Base-by-base conservation (phyloP, 2,888 invertebrate species). In the Keiferia lycopersicella region DNA sequence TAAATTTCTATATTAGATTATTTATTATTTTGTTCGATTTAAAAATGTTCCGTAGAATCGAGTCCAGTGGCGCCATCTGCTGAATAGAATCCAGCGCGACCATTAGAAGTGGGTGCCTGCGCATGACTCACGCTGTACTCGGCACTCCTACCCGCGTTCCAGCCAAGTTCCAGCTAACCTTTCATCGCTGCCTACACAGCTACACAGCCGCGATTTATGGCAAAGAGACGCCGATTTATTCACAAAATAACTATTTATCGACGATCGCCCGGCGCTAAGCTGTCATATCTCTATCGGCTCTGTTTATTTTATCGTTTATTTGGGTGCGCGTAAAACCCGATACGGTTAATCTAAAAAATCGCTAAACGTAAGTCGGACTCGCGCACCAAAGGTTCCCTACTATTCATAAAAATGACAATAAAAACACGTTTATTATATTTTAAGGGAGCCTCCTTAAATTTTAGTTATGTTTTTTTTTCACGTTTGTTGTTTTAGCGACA, bases 91-190 rank as follows among this genome's bases (percentile, higher is more conserved):
- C 76, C 71, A 71, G 74, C 70, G 71, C 70, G 67, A 67, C 62
- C 39, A 41, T 61, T 65, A 72, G 73, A 82, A 80, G 85, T 87
- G 85, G 87, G 87, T 82, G 86, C 83, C 79, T 71, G 22, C 62
- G 69, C 62, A 66, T 86, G 86, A 87, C 69, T 86, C 87, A 87
- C 68, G 0, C 16, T 16, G n/a, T 16, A 16, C 20, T 7, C 76
- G 82, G 73, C 86, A 85, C 86, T 83, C 80, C 69, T 66, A 64
- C 62, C 58, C 61, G 67, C 64, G 61, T 66, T 64, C 59, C 58
- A 41, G 48, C 61, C n/a, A n/a, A n/a, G n/a, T n/a, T n/a, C n/a
- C n/a, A n/a, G n/a, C n/a, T n/a, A n/a, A n/a, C n/a, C 65, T 68
- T 68, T 66, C 66, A 66, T 68, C 66, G 66, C 66, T 64, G 61